These are phyloP conservation scores for Chelidonichthys spinosus DNA, from an alignment of 2,797 vertebrate species.

Conservation along the genomic window DNA sequence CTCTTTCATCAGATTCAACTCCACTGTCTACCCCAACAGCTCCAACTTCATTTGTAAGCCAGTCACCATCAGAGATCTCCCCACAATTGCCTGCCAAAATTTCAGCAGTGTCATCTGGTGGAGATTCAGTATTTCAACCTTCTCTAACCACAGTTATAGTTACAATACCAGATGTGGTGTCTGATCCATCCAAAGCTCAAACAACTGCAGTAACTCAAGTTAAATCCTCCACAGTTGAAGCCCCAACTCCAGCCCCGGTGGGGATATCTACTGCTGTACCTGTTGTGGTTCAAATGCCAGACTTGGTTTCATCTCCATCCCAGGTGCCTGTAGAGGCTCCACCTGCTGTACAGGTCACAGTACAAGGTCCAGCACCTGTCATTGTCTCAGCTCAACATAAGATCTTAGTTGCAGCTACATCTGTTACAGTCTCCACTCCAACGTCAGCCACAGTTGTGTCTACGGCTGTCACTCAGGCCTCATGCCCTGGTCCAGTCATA, in stretches of 20 bases:
- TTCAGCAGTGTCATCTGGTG: conserved; percentile 27
- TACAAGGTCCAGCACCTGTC: conserved; percentile 53
- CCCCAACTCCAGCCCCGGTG: conserved; percentile 11
- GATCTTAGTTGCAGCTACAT: conserved; percentile 30
- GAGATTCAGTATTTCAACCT: conserved; percentile 9
- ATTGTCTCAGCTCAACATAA: conserved; percentile 59
- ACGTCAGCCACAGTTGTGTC: conserved; percentile 36
- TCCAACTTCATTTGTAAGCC: conserved; percentile 57
- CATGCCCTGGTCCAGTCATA: conserved; percentile 62
- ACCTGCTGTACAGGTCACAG: conserved; percentile 62
- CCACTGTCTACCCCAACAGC: conserved; percentile 79
- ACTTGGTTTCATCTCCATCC: conserved; percentile 78
- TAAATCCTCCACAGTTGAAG: conserved; percentile 24
- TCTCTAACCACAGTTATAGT: conserved; percentile 61
- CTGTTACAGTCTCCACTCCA: conserved; percentile 37
- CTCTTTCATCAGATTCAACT: conserved; percentile 78
- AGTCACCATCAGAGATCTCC: conserved; percentile 49
- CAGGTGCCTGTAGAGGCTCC: conserved; percentile 61
- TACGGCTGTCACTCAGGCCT: conserved; percentile 33
- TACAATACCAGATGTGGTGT: conserved; percentile 77
- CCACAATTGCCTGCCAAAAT: conserved; percentile 35
- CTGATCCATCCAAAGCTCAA: conserved; percentile 68
- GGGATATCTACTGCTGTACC: conserved; percentile 33
- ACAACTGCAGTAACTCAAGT: conserved; percentile 34
- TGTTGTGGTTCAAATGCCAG: conserved; percentile 76